Conservation (phyloP, 2,888 invertebrate genomes). For the Antheraea assamensis region DNA sequence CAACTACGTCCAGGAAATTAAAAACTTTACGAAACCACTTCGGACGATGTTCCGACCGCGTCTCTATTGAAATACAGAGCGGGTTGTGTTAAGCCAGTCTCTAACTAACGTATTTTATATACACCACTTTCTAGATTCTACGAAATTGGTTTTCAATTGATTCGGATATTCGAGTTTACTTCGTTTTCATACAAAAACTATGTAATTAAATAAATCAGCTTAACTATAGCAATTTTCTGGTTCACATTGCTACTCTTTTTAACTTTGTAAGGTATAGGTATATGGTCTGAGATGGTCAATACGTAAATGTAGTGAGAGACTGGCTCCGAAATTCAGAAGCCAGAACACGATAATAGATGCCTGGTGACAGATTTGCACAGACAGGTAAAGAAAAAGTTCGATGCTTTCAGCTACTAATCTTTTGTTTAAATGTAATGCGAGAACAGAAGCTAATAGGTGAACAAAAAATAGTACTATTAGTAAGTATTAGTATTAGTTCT, state of each 20-base stretch:
- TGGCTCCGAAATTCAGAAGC: too few relatives aligned
- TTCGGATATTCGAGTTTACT: background rate
- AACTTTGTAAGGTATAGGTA: too few relatives aligned
- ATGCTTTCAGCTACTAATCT: too few relatives aligned
- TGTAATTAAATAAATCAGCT: background rate
- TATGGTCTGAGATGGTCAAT: too few relatives aligned
- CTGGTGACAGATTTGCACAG: too few relatives aligned
- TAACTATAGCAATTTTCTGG: background rate
- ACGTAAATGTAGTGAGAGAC: too few relatives aligned
- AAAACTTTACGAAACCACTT: constrained; percentile 34
- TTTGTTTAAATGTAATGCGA: too few relatives aligned
- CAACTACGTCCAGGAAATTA: constrained; percentile 37
- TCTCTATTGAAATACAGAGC: constrained; percentile 12
- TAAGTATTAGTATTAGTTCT: too few relatives aligned
- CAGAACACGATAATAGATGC: too few relatives aligned
- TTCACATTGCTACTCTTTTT: background rate
- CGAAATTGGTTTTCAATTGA: constrained; percentile 6
- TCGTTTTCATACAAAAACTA: background rate
- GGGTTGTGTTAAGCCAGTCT: constrained; percentile 3
- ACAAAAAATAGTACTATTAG: too few relatives aligned
- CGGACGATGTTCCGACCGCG: constrained; percentile 4
- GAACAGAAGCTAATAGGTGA: too few relatives aligned
- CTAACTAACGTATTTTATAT: constrained; percentile 12
- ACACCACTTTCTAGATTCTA: background rate
- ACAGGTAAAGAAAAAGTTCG: too few relatives aligned